phyloP scores from a whole-genome alignment of 53 echinoderm and acorn worm genomes.

The Luidia sarsii region DNA sequence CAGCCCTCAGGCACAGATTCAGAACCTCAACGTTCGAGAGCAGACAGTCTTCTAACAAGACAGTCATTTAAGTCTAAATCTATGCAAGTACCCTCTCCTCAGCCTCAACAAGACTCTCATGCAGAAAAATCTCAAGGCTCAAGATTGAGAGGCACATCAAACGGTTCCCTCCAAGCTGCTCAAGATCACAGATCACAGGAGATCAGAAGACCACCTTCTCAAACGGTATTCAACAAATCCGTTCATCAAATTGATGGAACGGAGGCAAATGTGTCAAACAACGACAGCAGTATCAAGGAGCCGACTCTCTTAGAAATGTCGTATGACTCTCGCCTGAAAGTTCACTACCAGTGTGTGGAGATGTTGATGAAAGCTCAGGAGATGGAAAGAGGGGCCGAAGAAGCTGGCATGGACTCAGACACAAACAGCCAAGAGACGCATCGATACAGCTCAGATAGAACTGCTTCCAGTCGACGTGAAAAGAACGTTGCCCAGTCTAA shows the following conservation, averaged over 20 bases:
- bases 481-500: not conserved
- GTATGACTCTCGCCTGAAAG: conserved; percentile 29
- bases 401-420: not conserved
- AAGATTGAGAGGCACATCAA: not conserved
- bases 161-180: not conserved
- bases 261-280: no score
- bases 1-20: conserved; percentile 13
- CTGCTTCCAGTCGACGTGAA: not conserved
- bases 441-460: not conserved
- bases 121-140: not conserved
- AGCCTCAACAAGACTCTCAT: not conserved
- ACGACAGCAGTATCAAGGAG: conserved; percentile 30
- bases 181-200: not conserved
- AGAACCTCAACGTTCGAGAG: not conserved
- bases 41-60: not conserved
- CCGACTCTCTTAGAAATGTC: conserved; percentile 31
- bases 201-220: no score
- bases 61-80: not conserved
- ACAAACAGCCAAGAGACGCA: not conserved
- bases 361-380: conserved; percentile 31
- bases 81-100: not conserved
- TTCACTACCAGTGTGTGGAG: conserved; percentile 18
- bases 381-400: not conserved
- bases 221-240: no score
- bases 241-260: no score